phyloP scores from a whole-genome alignment of 2,113 vertebrate genomes.

The Nibea coibor region DNA sequence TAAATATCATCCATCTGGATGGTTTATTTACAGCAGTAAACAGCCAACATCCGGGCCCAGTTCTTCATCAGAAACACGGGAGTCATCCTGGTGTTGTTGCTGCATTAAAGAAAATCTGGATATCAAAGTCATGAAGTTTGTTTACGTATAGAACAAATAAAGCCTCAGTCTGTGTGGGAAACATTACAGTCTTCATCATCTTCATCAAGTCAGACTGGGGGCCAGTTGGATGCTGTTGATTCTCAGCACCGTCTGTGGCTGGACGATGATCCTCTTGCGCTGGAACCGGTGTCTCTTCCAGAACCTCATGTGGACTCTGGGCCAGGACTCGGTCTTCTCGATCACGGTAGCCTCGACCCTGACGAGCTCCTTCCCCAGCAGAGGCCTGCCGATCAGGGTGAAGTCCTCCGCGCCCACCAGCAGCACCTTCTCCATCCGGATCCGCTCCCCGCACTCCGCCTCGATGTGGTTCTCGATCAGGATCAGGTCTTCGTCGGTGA shows the following conservation, averaged over 20 bases:
- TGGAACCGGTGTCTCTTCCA: slow-evolving; percentile 72
- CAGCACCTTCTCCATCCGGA: slow-evolving; percentile 78
- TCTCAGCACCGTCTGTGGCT: slow-evolving; percentile 76
- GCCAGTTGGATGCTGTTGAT: slow-evolving; percentile 69
- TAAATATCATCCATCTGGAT: neutral
- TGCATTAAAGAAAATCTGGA: too few species aligned
- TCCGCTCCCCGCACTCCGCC: slow-evolving; percentile 72
- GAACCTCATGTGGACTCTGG: slow-evolving; percentile 74
- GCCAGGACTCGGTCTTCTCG: slow-evolving; percentile 76
- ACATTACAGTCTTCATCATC: neutral
- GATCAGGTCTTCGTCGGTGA: slow-evolving; percentile 75
- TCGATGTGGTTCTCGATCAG: slow-evolving; percentile 73
- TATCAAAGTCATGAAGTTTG: neutral
- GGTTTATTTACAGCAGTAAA: slow-evolving; percentile 26
- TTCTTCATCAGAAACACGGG: too few species aligned
- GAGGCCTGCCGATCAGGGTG: slow-evolving; percentile 72
- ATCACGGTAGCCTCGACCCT: slow-evolving; percentile 73
- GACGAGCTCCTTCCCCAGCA: slow-evolving; percentile 70
- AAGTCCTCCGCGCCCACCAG: slow-evolving; percentile 76
- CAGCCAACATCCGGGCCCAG: neutral
- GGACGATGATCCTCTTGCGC: slow-evolving; percentile 62
- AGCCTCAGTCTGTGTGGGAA: neutral
- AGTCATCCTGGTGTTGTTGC: too few species aligned
- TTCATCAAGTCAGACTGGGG: slow-evolving; percentile 49
- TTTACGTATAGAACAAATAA: neutral